phyloP scores from a whole-genome alignment of 2,888 invertebrate species.

The Lithosia quadra region DNA sequence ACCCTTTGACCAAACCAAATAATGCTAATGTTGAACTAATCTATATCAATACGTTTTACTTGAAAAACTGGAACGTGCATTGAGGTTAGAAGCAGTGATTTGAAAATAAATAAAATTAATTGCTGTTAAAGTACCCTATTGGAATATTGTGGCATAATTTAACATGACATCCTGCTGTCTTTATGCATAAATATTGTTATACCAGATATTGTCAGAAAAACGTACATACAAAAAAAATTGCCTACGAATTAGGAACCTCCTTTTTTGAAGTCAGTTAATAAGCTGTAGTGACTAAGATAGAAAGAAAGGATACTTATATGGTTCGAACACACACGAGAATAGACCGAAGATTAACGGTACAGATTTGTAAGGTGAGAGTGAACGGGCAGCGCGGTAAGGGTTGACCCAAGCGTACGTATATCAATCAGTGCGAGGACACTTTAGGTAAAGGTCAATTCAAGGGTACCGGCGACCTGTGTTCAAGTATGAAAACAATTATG shows the following conservation, averaged over 20 bases:
- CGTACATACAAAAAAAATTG: no score
- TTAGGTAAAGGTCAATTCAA: background rate
- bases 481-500: background rate
- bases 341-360: background rate
- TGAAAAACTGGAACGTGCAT: no score
- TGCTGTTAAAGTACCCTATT: no score
- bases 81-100: no score
- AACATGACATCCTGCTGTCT: no score
- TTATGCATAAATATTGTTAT: no score
- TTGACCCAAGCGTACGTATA: background rate
- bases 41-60: no score
- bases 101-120: no score
- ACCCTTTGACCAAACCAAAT: conserved; percentile 28
- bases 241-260: no score
- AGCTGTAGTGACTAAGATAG: background rate
- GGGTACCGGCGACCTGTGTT: background rate
- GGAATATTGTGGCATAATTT: no score
- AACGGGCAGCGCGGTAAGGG: background rate
- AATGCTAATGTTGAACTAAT: conserved; percentile 41
- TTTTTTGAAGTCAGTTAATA: no score
- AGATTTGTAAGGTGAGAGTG: conserved; percentile 1
- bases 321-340: background rate
- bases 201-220: no score
- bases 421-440: background rate
- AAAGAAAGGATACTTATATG: background rate